phyloP scores from a whole-genome alignment of 2,113 vertebrate genomes.

The Semicossyphus pulcher region DNA sequence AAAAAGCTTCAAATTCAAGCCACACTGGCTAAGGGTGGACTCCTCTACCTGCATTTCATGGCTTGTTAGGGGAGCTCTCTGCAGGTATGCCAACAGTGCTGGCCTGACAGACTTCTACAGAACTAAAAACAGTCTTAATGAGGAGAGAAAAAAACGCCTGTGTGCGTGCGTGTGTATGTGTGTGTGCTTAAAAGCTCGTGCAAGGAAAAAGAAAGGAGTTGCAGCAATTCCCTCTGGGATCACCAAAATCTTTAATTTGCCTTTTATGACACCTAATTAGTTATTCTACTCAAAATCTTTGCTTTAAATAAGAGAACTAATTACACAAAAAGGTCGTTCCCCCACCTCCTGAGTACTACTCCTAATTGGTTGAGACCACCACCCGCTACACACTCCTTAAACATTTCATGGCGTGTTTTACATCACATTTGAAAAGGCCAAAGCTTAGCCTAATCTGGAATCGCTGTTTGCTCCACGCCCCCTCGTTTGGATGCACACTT shows the following conservation, averaged over 20 bases:
- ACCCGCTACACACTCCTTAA: constrained; percentile 68
- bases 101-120: constrained; percentile 85
- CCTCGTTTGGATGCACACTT: constrained; percentile 28
- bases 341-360: constrained; percentile 86
- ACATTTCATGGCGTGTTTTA: constrained; percentile 84
- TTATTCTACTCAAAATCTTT: constrained; percentile 93
- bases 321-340: constrained; percentile 92
- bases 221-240: constrained; percentile 84
- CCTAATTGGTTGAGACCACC: constrained; percentile 89
- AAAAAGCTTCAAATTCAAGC: constrained; percentile 82
- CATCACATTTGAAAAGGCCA: constrained; percentile 83
- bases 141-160: constrained; percentile 80
- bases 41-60: constrained; percentile 87
- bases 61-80: constrained; percentile 88
- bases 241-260: constrained; percentile 92
- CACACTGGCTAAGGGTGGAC: constrained; percentile 79
- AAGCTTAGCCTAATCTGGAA: constrained; percentile 82
- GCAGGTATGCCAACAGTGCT: constrained; percentile 84
- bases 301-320: constrained; percentile 95
- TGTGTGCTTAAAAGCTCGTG: constrained; percentile 41
- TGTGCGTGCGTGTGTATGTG: constrained; percentile 42
- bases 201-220: constrained; percentile 76
- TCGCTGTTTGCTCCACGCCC: constrained; percentile 27
- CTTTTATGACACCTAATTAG: constrained; percentile 96
- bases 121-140: constrained; percentile 91